Evolutionary conservation across 2,113 vertebrate species (phyloP), one percentile per base, ranked within the genome.

Genomic region (Elephantulus edwardii): DNA sequence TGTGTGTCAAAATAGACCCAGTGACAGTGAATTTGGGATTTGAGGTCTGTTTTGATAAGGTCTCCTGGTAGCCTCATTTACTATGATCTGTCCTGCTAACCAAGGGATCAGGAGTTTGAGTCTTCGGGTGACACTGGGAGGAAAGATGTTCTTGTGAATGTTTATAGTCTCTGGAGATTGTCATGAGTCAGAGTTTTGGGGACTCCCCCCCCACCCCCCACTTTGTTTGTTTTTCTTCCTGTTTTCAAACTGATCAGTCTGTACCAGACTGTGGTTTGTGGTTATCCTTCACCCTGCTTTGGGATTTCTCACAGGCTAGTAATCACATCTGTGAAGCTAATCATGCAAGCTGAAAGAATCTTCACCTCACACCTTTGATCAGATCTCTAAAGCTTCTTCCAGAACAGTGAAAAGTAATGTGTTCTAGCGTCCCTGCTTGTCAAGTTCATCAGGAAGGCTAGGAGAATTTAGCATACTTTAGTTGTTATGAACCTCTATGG

Each of bases 151-250:
- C n/a, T n/a, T n/a, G n/a, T n/a, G n/a, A n/a, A n/a, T n/a, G n/a
- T n/a, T n/a, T n/a, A n/a, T n/a, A n/a, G n/a, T n/a, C n/a, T n/a
- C n/a, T n/a, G n/a, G n/a, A n/a, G n/a, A n/a, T n/a, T n/a, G n/a
- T n/a, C 4, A 0, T 20, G 56, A 8, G 22, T 6, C 46, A 28
- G 6, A 33, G 11, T 50, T 30, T 50, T 40, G 6, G 22, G 0
- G 17, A 33, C 50, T 64, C 24, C 33, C n/a, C 56, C 20, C 26
- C 16, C n/a, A 28, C 19, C 7, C 16, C 66, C n/a, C 28, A n/a
- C n/a, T n/a, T n/a, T n/a, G n/a, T n/a, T n/a, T n/a, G n/a, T n/a
- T n/a, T n/a, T n/a, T n/a, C 26, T 87, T 77, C 26, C 58, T 77
- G 16, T 35, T 24, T 40, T 16, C 58, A 8, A 17, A 52, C 17